Conservation (phyloP, 2,113 vertebrate genomes). For the Orcinus orca region DNA sequence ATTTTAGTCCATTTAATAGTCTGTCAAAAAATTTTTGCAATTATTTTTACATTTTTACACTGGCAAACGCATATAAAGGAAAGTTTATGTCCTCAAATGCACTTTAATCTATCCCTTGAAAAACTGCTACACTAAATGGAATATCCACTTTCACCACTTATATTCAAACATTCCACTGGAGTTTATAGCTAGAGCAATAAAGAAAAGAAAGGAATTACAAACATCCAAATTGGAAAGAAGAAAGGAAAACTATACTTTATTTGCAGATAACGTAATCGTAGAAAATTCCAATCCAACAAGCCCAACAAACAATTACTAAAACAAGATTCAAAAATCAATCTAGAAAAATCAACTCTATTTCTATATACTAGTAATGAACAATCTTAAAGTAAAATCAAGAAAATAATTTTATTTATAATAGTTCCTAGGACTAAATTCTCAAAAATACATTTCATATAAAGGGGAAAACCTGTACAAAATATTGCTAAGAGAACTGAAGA, state of each 20-base stretch:
- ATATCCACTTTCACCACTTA: background rate
- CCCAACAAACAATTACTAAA: background rate
- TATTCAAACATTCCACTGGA: background rate
- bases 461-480: background rate
- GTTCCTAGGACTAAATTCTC: background rate
- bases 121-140: background rate
- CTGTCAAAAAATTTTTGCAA: background rate
- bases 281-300: background rate
- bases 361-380: background rate
- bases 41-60: background rate
- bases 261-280: background rate
- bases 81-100: background rate
- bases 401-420: background rate
- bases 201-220: background rate
- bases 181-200: background rate
- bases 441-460: background rate
- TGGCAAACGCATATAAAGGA: background rate
- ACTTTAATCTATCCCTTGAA: background rate
- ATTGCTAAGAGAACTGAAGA: background rate
- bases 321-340: background rate
- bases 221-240: background rate
- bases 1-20: background rate
- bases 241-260: background rate
- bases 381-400: background rate
- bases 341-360: background rate